A percentile compares a stretch with the other conserved stretches of the same genome.
Conservation (phyloP, 2,113 vertebrate species). For the Egretta garzetta region DNA sequence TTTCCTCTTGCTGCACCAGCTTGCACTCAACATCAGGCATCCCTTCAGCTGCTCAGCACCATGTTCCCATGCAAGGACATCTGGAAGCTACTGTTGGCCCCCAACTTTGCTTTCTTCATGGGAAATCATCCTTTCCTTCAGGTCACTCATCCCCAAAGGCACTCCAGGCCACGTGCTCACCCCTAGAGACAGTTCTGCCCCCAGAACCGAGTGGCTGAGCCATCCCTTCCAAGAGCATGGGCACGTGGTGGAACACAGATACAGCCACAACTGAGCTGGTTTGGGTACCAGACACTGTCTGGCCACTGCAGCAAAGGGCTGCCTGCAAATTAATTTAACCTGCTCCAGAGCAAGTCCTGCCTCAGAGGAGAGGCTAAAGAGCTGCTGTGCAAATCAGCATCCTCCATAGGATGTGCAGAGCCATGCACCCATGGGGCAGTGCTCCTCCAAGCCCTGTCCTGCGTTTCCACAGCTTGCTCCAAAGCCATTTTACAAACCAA, state of each 20-base stretch:
- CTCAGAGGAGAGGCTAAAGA: background rate
- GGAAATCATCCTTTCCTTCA: background rate
- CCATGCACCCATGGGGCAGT: rapidly evolving
- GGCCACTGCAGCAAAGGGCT: background rate
- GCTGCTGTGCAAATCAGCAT: background rate
- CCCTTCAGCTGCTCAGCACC: background rate
- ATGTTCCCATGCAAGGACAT: background rate
- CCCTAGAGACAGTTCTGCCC: background rate
- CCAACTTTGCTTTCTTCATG: background rate
- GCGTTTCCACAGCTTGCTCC: background rate
- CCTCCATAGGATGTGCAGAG: background rate
- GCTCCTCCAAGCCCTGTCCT: background rate
- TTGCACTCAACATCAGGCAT: background rate
- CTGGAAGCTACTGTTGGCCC: background rate
- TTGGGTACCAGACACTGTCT: background rate
- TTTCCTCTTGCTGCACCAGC: background rate
- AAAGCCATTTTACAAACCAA: background rate
- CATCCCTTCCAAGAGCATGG: background rate
- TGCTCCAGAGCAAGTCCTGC: background rate
- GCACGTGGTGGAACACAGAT: background rate
- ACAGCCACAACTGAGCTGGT: background rate
- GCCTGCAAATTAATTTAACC: background rate
- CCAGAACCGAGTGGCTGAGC: rapidly evolving
- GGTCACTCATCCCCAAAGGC: background rate
- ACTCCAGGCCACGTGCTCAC: background rate